Percentiles rank a stretch among this genome's conserved stretches.
Conservation (phyloP, 2,888 invertebrate species). For the Eumerus sabulonum region DNA sequence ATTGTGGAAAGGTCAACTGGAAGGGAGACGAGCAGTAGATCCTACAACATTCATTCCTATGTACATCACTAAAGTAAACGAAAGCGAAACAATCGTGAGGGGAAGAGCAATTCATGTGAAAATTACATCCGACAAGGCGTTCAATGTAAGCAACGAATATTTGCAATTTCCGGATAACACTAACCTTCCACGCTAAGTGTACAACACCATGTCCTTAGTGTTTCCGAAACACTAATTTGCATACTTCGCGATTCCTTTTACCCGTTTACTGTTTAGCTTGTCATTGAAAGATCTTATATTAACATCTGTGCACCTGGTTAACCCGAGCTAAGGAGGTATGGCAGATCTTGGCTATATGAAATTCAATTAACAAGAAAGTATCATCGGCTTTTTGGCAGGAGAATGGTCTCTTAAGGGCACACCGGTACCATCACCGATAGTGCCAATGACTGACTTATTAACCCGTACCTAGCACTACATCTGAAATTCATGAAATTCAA, state of each 20-base stretch:
- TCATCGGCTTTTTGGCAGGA: too few relatives aligned
- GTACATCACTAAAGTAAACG: too few relatives aligned
- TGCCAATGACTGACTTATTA: not conserved
- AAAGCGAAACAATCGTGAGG: not conserved
- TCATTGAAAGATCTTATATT: not conserved
- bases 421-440: too few relatives aligned
- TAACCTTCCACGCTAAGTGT: conserved; percentile 4
- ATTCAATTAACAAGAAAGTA: conserved; percentile 55
- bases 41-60: too few relatives aligned
- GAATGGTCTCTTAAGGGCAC: too few relatives aligned
- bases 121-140: conserved; percentile 39
- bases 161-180: conserved; percentile 19
- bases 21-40: too few relatives aligned
- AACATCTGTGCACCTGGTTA: not conserved
- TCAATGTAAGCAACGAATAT: conserved; percentile 14
- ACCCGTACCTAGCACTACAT: conserved; percentile 9
- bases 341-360: conserved; percentile 9
- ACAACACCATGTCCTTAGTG: not conserved
- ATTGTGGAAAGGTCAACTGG: conserved; percentile 32
- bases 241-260: too few relatives aligned
- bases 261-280: too few relatives aligned
- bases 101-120: conserved; percentile 23
- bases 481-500: conserved; percentile 58
- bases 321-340: conserved; percentile 29
- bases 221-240: not conserved